Conservation (phyloP, 53 echinoderm and acorn worm species). For the Luidia sarsii region DNA sequence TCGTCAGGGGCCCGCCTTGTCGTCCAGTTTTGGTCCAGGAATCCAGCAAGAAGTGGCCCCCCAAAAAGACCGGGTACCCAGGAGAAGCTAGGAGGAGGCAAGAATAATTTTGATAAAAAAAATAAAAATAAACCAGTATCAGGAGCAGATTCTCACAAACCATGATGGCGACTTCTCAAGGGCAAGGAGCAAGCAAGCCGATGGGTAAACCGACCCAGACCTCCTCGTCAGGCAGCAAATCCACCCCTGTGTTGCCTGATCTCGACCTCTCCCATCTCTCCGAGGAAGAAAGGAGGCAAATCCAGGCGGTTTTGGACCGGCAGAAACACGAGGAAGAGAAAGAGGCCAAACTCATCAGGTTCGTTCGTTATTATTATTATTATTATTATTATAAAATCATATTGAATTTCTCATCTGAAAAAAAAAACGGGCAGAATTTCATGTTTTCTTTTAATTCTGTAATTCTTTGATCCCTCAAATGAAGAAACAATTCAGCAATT, state of each 20-base stretch:
- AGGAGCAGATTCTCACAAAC: background rate
- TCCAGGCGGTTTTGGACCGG: constrained; percentile 88
- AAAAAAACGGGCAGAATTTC: too few relatives aligned
- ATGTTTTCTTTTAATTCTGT: background rate
- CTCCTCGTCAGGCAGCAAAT: background rate
- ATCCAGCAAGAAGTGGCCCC: background rate
- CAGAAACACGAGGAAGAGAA: constrained; percentile 94
- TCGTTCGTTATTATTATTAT: too few relatives aligned
- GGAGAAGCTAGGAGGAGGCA: too few relatives aligned
- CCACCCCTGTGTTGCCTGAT: constrained; percentile 67
- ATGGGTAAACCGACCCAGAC: background rate
- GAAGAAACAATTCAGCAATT: background rate
- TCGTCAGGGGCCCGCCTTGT: constrained; percentile 5
- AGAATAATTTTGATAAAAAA: too few relatives aligned
- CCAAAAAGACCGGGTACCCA: too few relatives aligned
- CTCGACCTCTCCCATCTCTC: constrained; percentile 93
- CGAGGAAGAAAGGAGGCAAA: constrained; percentile 87
- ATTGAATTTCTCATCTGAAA: too few relatives aligned
- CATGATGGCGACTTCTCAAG: constrained; percentile 44
- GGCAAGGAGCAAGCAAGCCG: background rate
- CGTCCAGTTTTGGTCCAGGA: constrained; percentile 27
- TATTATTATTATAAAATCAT: too few relatives aligned
- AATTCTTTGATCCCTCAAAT: background rate
- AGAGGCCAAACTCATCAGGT: constrained; percentile 91
- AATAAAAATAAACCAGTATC: background rate